Base-by-base conservation (phyloP, 2,113 vertebrate genomes). In the Pyrgilauda ruficollis region DNA sequence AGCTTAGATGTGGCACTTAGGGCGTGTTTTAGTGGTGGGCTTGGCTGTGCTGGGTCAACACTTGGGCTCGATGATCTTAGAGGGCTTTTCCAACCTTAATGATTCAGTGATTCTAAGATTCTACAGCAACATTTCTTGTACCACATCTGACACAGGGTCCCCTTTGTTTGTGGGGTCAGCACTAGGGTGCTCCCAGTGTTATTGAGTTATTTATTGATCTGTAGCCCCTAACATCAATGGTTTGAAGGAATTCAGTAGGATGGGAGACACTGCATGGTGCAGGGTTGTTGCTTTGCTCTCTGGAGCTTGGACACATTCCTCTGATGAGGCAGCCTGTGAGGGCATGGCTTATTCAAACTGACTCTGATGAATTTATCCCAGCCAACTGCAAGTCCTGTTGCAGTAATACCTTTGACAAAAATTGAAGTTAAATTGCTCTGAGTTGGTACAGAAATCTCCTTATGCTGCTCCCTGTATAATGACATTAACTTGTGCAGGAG, bases 171-270 rank as follows among this genome's bases (percentile, higher is more conserved):
- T 0, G 0, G 41, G 26, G 17, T 10, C 5, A 7, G 35, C 35
- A 6, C 9, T 6, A 19, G 28, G 26, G 21, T 43, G 23, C 20
- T 44, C 18, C 44, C n/a, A 8, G 8, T 9, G 56, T 37, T 73
- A 7, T 37, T 8, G 31, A 27, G 21, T 11, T 66, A 49, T 30
- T 79, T 53, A 35, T 53, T 53, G 6, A 12, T 26, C 30, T 26
- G 0, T 6, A 63, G 58, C 43, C 37, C 15, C 4, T 8, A 1
- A 8, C 0, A 3, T 11, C 0, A 5, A 6, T 59, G 12, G 11
- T 21, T 76, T 49, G 55, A 74, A 62, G 69, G 78, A 59, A 15
- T 16, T 50, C 10, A 44, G 1, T 20, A 11, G 5, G 13, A 2
- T 37, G 30, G 44, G 59, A 56, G 58, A 23, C 20, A 30, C 55